Conservation (phyloP, 2,113 vertebrate species). For the Ptilorrhoa leucosticta region DNA sequence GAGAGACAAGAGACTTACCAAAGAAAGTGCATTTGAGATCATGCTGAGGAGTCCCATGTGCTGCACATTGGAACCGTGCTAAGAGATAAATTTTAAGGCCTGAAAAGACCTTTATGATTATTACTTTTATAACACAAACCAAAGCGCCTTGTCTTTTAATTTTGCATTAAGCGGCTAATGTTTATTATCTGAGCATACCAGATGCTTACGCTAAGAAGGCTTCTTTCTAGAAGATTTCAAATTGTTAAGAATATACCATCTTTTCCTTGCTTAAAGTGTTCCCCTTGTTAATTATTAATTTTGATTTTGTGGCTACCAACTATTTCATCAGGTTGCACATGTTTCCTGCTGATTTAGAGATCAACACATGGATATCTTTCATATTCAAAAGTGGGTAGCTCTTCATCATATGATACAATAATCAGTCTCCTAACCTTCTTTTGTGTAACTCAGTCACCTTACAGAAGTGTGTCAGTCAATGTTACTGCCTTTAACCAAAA, state of each 20-base stretch:
- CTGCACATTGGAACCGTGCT: background rate
- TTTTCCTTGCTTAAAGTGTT: background rate
- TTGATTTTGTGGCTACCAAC: background rate
- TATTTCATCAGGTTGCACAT: background rate
- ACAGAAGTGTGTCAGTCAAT: background rate
- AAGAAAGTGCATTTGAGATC: background rate
- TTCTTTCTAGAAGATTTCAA: background rate
- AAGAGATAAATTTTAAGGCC: background rate
- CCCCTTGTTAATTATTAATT: background rate
- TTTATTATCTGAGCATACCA: background rate
- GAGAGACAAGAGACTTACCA: background rate
- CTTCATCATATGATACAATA: background rate
- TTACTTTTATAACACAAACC: background rate
- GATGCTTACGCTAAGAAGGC: background rate
- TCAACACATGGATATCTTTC: background rate
- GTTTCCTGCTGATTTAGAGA: background rate
- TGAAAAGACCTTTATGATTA: background rate
- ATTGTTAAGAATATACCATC: background rate
- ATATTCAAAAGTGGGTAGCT: background rate
- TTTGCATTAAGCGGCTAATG: constrained; percentile 31
- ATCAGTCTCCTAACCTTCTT: background rate
- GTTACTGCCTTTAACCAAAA: background rate
- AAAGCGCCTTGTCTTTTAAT: background rate
- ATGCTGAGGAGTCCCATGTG: background rate
- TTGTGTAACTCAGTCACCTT: background rate